A percentile compares a stretch with the other conserved stretches of the same genome.
Conservation (phyloP, 2,797 vertebrate species). For the Lepilemur ruficaudatus region DNA sequence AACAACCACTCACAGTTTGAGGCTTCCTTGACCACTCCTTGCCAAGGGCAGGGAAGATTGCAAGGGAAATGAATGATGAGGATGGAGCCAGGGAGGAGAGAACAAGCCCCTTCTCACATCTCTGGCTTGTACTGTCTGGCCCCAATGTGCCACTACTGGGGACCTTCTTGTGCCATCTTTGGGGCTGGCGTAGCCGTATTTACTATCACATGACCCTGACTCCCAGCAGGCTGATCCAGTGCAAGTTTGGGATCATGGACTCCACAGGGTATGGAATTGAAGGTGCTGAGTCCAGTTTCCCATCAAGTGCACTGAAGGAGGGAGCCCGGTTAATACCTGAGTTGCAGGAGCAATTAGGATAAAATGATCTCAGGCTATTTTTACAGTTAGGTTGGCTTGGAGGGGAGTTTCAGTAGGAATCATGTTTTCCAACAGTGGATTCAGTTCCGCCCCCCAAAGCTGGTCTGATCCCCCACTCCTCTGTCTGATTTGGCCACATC, state of each 20-base stretch:
- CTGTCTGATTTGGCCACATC: not conserved
- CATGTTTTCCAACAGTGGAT: not conserved
- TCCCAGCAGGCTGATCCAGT: not conserved
- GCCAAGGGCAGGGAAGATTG: not conserved
- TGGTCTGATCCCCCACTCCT: not conserved
- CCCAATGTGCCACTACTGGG: not conserved
- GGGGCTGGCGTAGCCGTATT: not conserved
- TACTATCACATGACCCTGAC: not conserved
- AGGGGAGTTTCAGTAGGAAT: not conserved
- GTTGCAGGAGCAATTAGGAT: not conserved
- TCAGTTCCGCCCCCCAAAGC: not conserved
- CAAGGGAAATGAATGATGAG: not conserved
- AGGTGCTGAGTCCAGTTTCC: not conserved
- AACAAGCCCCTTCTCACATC: not conserved
- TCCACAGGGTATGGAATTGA: not conserved
- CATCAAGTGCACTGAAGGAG: not conserved
- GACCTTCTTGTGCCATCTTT: not conserved
- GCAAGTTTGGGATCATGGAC: not conserved
- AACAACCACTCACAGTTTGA: too few relatives aligned
- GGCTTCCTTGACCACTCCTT: not conserved
- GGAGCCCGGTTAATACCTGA: not conserved
- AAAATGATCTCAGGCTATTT: not conserved
- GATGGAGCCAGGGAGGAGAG: not conserved
- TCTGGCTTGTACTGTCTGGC: not conserved
- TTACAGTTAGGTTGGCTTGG: not conserved